These are phyloP conservation scores for Echinarachnius parma DNA, from an alignment of 53 echinoderm and acorn worm species.

Conservation along the genomic window DNA sequence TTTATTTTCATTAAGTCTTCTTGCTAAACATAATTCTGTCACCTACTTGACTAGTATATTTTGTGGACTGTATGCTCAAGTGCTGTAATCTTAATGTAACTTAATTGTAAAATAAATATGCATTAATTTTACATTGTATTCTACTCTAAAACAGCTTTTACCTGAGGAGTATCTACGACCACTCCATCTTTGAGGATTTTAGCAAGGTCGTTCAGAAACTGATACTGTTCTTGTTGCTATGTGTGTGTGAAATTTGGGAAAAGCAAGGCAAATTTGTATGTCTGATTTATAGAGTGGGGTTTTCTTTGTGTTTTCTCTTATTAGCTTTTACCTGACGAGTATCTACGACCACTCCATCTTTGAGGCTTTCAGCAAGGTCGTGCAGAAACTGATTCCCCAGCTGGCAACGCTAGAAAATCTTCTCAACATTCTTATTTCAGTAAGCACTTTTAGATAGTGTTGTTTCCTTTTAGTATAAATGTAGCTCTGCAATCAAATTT, in stretches of 20 bases:
- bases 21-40: too few species aligned
- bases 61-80: too few species aligned
- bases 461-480: not conserved
- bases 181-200: conserved; percentile 94
- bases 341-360: conserved; percentile 99
- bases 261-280: too few species aligned
- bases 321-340: conserved; percentile 97
- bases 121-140: too few species aligned
- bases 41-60: too few species aligned
- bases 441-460: too few species aligned
- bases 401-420: conserved; percentile 92
- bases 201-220: conserved; percentile 85
- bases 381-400: conserved; percentile 97
- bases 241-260: too few species aligned
- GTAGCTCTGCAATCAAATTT: too few species aligned
- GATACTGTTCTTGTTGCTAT: conserved; percentile 24
- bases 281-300: too few species aligned
- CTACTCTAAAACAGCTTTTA: conserved; percentile 81
- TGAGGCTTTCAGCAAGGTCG: conserved; percentile 99
- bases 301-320: not conserved
- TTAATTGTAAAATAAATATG: too few species aligned
- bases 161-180: conserved; percentile 91
- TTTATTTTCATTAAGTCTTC: too few species aligned
- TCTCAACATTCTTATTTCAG: conserved; percentile 94
- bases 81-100: too few species aligned